Percentiles rank a stretch among this genome's conserved stretches.
These are phyloP conservation scores for Cebidichthys violaceus DNA, from an alignment of 2,113 vertebrate genomes.

Conservation along the genomic window DNA sequence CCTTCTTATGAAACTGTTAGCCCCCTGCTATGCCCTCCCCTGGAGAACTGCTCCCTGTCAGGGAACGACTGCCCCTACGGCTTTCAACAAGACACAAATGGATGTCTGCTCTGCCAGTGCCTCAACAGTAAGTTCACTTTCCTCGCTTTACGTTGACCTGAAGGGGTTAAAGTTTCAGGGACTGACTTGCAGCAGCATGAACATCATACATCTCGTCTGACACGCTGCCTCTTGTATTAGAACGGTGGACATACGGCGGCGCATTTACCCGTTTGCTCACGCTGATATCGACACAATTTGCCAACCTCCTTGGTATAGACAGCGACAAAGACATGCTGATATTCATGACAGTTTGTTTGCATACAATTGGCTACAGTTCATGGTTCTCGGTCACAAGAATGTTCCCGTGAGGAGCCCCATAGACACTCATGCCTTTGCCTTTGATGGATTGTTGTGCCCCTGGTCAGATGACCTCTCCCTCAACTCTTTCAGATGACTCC, in stretches of 20 bases:
- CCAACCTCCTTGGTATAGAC: not conserved
- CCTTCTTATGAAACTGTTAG: slow-evolving; percentile 86
- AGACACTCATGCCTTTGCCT: slow-evolving; percentile 26
- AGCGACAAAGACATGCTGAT: slow-evolving; percentile 24
- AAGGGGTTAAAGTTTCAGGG: slow-evolving; percentile 14
- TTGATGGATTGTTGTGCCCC: slow-evolving; percentile 52
- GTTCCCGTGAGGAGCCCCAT: slow-evolving; percentile 17
- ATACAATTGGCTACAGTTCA: slow-evolving; percentile 9
- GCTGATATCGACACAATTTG: slow-evolving; percentile 8
- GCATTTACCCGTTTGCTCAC: slow-evolving; percentile 23
- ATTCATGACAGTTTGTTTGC: slow-evolving; percentile 35
- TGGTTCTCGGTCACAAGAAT: slow-evolving; percentile 47
- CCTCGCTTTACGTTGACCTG: not conserved
- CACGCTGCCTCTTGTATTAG: slow-evolving; percentile 2
- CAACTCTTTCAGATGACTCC: slow-evolving; percentile 82
- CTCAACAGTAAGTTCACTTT: slow-evolving; percentile 81
- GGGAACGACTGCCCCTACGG: slow-evolving; percentile 82
- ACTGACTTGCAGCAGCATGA: not conserved
- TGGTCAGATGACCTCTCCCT: slow-evolving; percentile 51
- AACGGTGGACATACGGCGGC: not conserved
- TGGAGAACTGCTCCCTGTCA: slow-evolving; percentile 85
- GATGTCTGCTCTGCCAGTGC: slow-evolving; percentile 87
- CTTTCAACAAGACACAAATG: slow-evolving; percentile 83
- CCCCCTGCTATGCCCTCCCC: slow-evolving; percentile 82
- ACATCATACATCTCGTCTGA: not conserved